Evolutionary conservation across 2,888 invertebrate genomes (phyloP).

Genomic region (Synanthedon andrenaeformis): DNA sequence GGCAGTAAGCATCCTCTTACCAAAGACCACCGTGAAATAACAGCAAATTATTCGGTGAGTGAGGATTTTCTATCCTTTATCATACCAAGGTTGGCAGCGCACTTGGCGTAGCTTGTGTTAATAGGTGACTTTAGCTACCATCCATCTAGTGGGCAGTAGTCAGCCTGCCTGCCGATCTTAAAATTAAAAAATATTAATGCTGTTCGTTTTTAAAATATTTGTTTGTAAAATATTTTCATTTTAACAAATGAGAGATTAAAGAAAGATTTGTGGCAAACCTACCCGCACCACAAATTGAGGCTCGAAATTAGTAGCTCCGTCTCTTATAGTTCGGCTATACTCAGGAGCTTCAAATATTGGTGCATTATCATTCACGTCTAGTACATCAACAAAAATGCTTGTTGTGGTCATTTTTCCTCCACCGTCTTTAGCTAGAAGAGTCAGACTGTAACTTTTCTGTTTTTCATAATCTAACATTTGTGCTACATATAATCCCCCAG

Average conservation of each 20-base stretch:
- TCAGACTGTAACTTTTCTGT: constrained; percentile 83
- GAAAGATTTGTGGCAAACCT: constrained; percentile 14
- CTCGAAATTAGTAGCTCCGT: constrained; percentile 81
- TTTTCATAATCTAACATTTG: constrained; percentile 81
- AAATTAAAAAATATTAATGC: no score
- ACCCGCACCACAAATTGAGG: constrained; percentile 82
- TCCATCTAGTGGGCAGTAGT: no score
- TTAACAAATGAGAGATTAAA: neutral
- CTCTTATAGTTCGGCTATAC: constrained; percentile 80
- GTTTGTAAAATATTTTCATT: neutral
- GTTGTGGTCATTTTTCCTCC: constrained; percentile 79
- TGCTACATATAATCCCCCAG: constrained; percentile 77
- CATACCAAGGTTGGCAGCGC: no score
- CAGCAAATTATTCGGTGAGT: no score
- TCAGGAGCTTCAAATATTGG: constrained; percentile 78
- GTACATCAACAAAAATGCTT: constrained; percentile 77
- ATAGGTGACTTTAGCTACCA: no score
- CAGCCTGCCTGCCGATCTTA: no score
- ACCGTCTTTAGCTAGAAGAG: constrained; percentile 84
- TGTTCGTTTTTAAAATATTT: no score
- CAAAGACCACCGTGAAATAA: no score
- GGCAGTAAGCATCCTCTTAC: no score
- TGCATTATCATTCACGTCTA: constrained; percentile 83
- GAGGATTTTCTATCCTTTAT: no score
- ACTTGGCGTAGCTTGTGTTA: no score